A percentile compares a stretch with the other conserved stretches of the same genome.
Conservation (phyloP, 2,797 vertebrate genomes). For the Momotus momota region DNA sequence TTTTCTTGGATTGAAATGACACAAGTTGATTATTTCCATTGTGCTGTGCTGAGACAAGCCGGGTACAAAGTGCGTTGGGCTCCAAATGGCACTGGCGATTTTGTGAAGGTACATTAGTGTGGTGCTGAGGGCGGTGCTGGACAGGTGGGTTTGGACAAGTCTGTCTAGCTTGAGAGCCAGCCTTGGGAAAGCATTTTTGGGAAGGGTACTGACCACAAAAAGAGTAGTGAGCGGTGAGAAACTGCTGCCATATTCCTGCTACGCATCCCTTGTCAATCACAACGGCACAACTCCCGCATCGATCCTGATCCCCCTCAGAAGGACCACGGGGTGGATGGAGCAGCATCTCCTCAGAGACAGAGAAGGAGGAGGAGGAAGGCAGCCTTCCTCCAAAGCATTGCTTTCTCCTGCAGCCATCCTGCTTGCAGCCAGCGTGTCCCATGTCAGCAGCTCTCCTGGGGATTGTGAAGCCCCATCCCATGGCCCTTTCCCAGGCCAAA, state of each 20-base stretch:
- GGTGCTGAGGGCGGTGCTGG: not conserved
- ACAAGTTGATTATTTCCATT: slow-evolving; percentile 19
- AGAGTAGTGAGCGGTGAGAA: not conserved
- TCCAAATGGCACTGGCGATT: not conserved
- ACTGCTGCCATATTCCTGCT: not conserved
- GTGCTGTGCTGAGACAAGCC: not conserved
- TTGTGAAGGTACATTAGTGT: not conserved
- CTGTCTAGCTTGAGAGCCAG: not conserved
- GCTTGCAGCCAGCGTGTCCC: not conserved
- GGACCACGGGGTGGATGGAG: not conserved
- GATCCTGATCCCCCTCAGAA: not conserved
- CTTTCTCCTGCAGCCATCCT: not conserved
- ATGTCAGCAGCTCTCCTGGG: accelerated
- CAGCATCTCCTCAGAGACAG: not conserved
- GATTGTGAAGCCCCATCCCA: not conserved
- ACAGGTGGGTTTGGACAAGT: not conserved
- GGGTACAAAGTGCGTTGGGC: not conserved
- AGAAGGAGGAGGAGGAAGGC: not conserved
- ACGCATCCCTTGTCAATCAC: not conserved
- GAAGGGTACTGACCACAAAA: not conserved
- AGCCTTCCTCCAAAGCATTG: not conserved
- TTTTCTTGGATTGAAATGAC: not conserved
- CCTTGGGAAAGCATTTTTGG: not conserved
- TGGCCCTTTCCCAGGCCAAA: not conserved
- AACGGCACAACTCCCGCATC: not conserved